Evolutionary conservation across 2,113 vertebrate genomes (phyloP), one percentile per base, ranked within the genome.

Genomic region (Poeciliopsis turrubarensis): DNA sequence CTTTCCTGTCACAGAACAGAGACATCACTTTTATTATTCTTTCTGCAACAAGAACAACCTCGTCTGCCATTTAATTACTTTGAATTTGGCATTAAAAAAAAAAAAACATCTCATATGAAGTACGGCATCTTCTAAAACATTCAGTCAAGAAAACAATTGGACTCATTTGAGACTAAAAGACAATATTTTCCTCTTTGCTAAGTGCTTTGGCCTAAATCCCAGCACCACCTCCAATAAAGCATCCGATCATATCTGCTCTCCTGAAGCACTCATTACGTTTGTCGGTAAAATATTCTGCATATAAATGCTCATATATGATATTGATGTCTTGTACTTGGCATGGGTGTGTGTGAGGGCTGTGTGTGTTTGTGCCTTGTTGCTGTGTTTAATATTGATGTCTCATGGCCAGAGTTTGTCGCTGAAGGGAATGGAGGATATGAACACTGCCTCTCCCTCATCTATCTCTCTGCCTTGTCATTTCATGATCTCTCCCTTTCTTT

Each of bases 1-100:
- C 92, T 99, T 99, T 72, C 98, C 98, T 99, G 93, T 60, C n/a
- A 78, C 32, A 70, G n/a, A 81, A 70, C 54, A 66, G n/a, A 90
- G 15, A 69, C 41, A 30, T 39, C 8, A 65, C 51, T 60, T 63
- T 34, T 57, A 65, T 73, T 66, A 57, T 37, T 77, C 32, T 30
- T 29, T 51, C 47, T 65, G 4, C 47, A 64, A 71, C 60, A 66
- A 25, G 31, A 76, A 60, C 9, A 73, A 65, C 31, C 15, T 31
- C 25, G 60, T 25, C 3, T 37, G 34, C 31, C 60, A 34, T 65
- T 61, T 75, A 73, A 77, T 78, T 47, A 79, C 27, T 64, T 63
- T 60, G 9, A 61, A 63, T 72, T 66, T 34, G 19, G 29, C 25
- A 63, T 31, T 22, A 27, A 60, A 34, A 71, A 66, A 72, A 25